Conservation (phyloP, 2,113 vertebrate species). For the Mastomys natalensis region DNA sequence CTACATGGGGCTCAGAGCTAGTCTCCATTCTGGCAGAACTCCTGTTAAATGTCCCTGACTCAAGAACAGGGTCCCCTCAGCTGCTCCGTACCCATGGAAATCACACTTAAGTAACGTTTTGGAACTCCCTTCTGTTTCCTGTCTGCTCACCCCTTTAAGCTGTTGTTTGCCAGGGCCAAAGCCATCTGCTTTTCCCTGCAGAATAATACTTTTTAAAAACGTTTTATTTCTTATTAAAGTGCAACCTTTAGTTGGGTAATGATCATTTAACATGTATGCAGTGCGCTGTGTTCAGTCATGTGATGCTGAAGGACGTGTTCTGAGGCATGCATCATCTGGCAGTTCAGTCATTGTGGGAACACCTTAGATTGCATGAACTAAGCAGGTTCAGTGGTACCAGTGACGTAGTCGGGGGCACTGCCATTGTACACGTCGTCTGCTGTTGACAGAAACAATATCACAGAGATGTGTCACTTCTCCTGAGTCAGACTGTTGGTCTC, state of each 20-base stretch:
- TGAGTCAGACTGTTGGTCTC: neutral
- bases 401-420: no score
- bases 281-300: neutral
- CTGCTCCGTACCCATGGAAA: neutral
- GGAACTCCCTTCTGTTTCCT: neutral
- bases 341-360: neutral
- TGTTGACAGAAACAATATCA: no score
- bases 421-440: neutral
- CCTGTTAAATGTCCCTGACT: neutral
- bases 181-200: conserved; percentile 27
- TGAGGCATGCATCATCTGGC: neutral
- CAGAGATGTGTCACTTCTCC: neutral
- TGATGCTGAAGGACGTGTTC: neutral
- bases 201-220: neutral
- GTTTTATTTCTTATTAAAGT: conserved; percentile 38
- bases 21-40: neutral
- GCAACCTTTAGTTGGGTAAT: neutral
- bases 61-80: neutral
- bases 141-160: neutral
- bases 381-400: neutral
- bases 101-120: neutral
- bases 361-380: neutral
- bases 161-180: neutral
- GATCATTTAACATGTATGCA: neutral
- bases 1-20: neutral